Conservation (phyloP, 2,113 vertebrate genomes). For the Cavia aperea region DNA sequence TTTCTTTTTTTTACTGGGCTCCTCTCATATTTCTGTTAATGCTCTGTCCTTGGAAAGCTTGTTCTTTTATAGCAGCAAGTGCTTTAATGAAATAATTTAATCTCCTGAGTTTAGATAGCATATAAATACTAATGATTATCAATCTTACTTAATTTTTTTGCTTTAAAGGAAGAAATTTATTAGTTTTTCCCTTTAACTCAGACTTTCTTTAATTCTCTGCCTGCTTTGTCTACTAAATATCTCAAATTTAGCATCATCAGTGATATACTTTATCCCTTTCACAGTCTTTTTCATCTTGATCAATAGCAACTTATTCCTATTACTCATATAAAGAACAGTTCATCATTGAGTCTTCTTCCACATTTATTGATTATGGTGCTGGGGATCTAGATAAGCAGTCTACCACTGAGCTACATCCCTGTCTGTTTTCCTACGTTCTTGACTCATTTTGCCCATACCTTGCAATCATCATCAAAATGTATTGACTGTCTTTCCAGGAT, state of each 20-base stretch:
- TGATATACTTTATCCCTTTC: background rate
- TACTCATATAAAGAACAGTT: background rate
- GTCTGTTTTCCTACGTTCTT: background rate
- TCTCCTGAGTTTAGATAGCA: background rate
- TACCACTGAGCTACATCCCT: background rate
- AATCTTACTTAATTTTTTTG: background rate
- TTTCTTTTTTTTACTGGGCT: background rate
- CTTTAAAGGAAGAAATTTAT: background rate
- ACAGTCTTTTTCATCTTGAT: background rate
- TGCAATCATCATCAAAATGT: background rate
- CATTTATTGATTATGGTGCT: background rate
- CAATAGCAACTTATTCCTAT: background rate
- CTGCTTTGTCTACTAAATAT: background rate
- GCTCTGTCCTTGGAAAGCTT: background rate
- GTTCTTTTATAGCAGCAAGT: background rate
- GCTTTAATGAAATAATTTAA: background rate
- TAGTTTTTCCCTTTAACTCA: background rate
- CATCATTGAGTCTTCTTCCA: background rate
- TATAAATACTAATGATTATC: background rate
- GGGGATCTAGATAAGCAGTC: background rate
- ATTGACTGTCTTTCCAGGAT: background rate
- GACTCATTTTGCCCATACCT: background rate
- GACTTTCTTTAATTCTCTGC: background rate
- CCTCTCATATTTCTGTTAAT: background rate
- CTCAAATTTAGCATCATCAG: background rate